phyloP scores from a whole-genome alignment of 2,113 vertebrate genomes.

The Oceanites oceanicus region DNA sequence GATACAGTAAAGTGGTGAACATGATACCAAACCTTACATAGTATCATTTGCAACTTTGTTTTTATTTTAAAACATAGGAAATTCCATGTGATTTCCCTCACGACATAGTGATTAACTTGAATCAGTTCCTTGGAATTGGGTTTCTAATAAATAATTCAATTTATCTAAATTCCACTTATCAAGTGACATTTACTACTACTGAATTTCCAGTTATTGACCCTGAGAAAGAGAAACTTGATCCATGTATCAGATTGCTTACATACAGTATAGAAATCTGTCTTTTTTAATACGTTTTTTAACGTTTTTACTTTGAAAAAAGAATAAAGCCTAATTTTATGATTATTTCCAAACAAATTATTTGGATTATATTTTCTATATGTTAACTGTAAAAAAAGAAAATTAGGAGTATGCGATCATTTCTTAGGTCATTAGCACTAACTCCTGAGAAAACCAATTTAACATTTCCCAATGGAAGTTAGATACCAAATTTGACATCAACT shows the following conservation, averaged over 20 bases:
- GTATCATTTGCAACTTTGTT: not conserved
- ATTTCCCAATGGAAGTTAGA: not conserved
- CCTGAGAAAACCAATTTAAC: not conserved
- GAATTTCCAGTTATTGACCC: not conserved
- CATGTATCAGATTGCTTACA: not conserved
- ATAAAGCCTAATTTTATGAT: not conserved
- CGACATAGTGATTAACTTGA: not conserved
- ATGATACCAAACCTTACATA: not conserved
- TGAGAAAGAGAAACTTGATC: not conserved
- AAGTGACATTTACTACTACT: constrained; percentile 1
- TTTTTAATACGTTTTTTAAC: not conserved
- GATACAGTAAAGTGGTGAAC: not conserved
- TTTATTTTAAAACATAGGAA: not conserved
- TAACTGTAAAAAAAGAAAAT: not conserved
- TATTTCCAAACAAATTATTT: not conserved
- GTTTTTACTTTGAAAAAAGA: not conserved
- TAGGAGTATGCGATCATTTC: not conserved
- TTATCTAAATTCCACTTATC: not conserved
- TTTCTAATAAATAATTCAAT: constrained; percentile 24
- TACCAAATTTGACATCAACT: not conserved
- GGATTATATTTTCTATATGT: not conserved
- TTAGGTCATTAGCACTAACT: not conserved
- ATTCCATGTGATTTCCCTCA: not conserved
- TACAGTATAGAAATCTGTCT: not conserved
- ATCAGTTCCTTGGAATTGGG: not conserved